Base-by-base conservation (phyloP, 2,797 vertebrate species). In the Xenentodon cancila region DNA sequence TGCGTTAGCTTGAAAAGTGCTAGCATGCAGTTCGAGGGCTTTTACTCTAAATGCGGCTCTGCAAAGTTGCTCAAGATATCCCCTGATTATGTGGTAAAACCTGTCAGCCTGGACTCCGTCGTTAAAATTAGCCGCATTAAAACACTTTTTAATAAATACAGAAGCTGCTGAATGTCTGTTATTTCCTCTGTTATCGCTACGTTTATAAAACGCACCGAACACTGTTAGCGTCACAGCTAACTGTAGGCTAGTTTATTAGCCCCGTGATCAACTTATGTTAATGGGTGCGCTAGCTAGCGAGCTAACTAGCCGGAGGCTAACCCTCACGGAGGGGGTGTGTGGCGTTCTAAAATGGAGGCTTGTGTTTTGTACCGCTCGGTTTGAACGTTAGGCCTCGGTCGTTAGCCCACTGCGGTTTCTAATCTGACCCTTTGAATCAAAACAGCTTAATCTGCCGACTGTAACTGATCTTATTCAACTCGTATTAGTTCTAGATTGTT, bases 311-410 rank as follows among this genome's bases (percentile, higher is more conserved):
- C 4, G 16, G 56, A 9, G 45, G 12, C 13, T 40, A 40, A 40
- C 37, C 13, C 64, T 81, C 54, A 68, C 75, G 55, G 79, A 90
- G 92, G 89, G 92, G 92, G 91, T 92, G 92, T 92, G 90, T 92
- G 89, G 89, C 66, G 87, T 85, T 92, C 77, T 93, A 94, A 94
- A 93, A 94, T 94, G 93, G 94, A 77, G 93, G 91, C 89, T 77
- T 86, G 82, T 89, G 84, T 91, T 92, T 93, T 88, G 81, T 86
- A 86, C 83, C 72, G 83, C 80, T 82, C 66, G 45, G 58, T 44
- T 53, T 27, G 42, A 65, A 9, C 45, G 34, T 40, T 49, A 58
- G 88, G 86, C 89, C 88, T 73, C 54, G 44, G 4, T 48, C 20
- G 32, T 27, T 49, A 68, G 16, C 21, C 32, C 25, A 42, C 9